Evolutionary conservation across 2,888 invertebrate genomes (phyloP), one percentile per base, ranked within the genome.

Genomic region (Perizoma flavofasciatum): DNA sequence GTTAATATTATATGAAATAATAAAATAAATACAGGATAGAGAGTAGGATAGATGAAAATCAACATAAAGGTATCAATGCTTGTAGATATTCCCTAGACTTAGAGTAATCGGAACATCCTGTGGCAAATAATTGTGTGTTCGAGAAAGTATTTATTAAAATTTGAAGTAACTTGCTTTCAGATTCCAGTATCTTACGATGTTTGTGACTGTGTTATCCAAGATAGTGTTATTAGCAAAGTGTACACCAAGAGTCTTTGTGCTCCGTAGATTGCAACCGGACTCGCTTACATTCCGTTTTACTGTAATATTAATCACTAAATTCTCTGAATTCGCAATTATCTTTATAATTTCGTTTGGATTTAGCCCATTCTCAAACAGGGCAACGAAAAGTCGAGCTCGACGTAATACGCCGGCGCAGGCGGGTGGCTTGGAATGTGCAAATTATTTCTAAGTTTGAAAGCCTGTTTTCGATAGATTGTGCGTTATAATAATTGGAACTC

Each of bases 201-300:
- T 83, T 85, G 92, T 92, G 91, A 91, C 83, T 86, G 91, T 92
- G 92, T 92, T 90, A 92, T 92, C 91, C 91, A 92, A 91, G 91
- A 91, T 89, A 87, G 90, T 91, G 90, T 92, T 71, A 80, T 85
- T 83, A 86, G 85, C 87, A 84, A 79, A 87, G 88, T 88, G 86
- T 88, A 88, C 88, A 89, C 88, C 91, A 90, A 92, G 91, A 92
- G 92, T 89, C 89, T 89, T 92, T 85, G 92, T 92, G 92, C 92
- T 92, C 92, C 89, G 90, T 88, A 83, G 89, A 91, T 89, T 92
- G 92, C 92, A 91, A 91, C 92, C 90, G 92, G 92, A 92, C 92
- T 89, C 88, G 87, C 89, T 73, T 80, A 75, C 68, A 78, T 82
- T 79, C 81, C 83, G 82, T 82, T 79, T 81, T 61, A 78, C 76